A percentile compares a stretch with the other conserved stretches of the same genome.
phyloP scores from a whole-genome alignment of 2,797 vertebrate genomes.

The Gymnoscopelus microlampas region DNA sequence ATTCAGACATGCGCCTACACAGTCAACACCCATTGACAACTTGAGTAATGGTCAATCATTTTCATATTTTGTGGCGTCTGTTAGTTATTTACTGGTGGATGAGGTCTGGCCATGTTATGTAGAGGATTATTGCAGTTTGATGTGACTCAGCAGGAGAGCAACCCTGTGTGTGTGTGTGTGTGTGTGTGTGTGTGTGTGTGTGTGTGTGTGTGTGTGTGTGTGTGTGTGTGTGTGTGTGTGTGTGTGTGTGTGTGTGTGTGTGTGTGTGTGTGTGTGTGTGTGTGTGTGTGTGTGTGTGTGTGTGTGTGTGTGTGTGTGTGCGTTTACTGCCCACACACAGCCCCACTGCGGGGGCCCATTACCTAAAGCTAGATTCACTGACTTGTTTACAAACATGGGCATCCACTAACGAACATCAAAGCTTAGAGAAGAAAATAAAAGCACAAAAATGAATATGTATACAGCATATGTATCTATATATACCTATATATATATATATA shows the following conservation, averaged over 20 bases:
- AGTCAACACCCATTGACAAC: constrained; percentile 5
- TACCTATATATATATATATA: constrained; percentile 51
- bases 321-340: constrained; percentile 55
- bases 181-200: constrained; percentile 21
- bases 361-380: constrained; percentile 60
- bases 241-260: constrained; percentile 14
- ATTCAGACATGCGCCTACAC: background rate
- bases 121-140: constrained; percentile 46
- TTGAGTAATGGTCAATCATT: too few relatives aligned
- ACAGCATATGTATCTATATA: constrained; percentile 4
- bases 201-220: constrained; percentile 25
- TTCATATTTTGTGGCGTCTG: constrained; percentile 17
- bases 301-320: constrained; percentile 16
- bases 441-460: too few relatives aligned
- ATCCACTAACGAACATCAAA: constrained; percentile 72
- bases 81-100: constrained; percentile 21
- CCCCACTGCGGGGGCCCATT: constrained; percentile 60
- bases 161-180: constrained; percentile 12
- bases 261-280: constrained; percentile 18
- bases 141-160: constrained; percentile 39
- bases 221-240: constrained; percentile 12
- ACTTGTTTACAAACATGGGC: constrained; percentile 62
- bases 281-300: constrained; percentile 25
- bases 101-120: constrained; percentile 29
- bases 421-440: constrained; percentile 58